Evolutionary conservation across 2,797 vertebrate genomes (phyloP).

Genomic region (Eospalax fontanierii): DNA sequence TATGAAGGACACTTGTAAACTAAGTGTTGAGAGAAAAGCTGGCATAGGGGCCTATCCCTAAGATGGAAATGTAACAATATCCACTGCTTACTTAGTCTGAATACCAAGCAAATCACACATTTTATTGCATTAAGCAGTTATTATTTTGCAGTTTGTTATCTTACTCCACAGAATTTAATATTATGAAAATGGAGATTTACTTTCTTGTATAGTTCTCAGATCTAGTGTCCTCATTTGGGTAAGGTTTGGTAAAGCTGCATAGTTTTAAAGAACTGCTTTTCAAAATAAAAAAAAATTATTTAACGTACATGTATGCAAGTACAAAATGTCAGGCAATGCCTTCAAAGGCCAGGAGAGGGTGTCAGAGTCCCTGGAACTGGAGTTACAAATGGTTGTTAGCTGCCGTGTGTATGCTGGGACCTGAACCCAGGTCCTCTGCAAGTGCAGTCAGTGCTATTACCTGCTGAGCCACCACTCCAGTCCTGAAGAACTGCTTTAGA

Average conservation of each 20-base stretch:
- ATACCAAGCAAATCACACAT: neutral
- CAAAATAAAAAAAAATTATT: neutral
- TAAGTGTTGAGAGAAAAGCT: neutral
- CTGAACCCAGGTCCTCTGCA: too few relatives aligned
- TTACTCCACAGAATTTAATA: neutral
- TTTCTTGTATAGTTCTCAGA: neutral
- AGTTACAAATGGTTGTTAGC: too few relatives aligned
- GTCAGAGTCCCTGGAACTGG: too few relatives aligned
- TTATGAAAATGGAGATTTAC: neutral
- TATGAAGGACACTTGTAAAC: neutral
- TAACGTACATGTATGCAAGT: too few relatives aligned
- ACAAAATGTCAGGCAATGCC: too few relatives aligned
- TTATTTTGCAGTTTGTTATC: neutral
- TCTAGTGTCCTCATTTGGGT: conserved; percentile 20
- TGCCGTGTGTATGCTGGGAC: too few relatives aligned
- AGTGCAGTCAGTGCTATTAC: too few relatives aligned
- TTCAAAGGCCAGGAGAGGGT: too few relatives aligned
- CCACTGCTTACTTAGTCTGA: neutral
- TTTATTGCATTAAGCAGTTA: neutral
- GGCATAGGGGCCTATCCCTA: neutral
- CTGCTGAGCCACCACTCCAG: too few relatives aligned
- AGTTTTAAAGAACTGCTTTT: neutral
- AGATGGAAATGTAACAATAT: neutral
- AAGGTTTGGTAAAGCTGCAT: neutral
- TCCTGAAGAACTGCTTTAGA: too few relatives aligned